Evolutionary conservation across 2,888 invertebrate genomes (phyloP), one percentile per base, ranked within the genome.

Genomic region (Anthrax anthrax): DNA sequence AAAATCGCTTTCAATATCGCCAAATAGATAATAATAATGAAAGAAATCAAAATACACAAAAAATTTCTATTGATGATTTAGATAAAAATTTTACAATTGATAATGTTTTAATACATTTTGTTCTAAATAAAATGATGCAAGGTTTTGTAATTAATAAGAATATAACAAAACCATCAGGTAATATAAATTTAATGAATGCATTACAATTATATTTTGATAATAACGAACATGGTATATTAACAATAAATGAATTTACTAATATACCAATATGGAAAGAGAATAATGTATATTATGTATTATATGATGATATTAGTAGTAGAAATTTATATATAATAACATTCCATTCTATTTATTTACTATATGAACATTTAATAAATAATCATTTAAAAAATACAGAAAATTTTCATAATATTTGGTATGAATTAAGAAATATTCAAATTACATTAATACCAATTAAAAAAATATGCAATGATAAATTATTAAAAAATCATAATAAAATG

Each of bases 251-350:
- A 14, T 37, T 37, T 13, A 41, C 23, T 9, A 44, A 27, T 18
- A 53, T 47, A 44, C 48, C 53, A 2, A 10, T 55, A n/a, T 55
- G 55, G 55, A 50, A 47, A 19, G 55, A 54, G 17, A 46, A 44
- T 32, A 50, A 48, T 14, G 32, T 18, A 13, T 54, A 39, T 23
- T 54, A 55, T 42, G 39, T 55, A 39, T 52, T 52, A 23, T 48
- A 52, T 17, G 40, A 47, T 13, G n/a, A 50, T 16, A 36, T 27
- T 5, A n/a, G 27, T 9, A 27, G 13, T 6, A 29, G 42, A 12
- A 10, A 18, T 17, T 37, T 36, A 18, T 18, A n/a, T n/a, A 10
- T 46, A 18, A 14, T 29, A 32, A 12, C 29, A 32, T 32, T 32
- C 8, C 9, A n/a, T 16, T 10, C 32, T 10, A 17, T 27, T 4